phyloP scores from a whole-genome alignment of 2,797 vertebrate species.

The Neopelma chrysocephalum region DNA sequence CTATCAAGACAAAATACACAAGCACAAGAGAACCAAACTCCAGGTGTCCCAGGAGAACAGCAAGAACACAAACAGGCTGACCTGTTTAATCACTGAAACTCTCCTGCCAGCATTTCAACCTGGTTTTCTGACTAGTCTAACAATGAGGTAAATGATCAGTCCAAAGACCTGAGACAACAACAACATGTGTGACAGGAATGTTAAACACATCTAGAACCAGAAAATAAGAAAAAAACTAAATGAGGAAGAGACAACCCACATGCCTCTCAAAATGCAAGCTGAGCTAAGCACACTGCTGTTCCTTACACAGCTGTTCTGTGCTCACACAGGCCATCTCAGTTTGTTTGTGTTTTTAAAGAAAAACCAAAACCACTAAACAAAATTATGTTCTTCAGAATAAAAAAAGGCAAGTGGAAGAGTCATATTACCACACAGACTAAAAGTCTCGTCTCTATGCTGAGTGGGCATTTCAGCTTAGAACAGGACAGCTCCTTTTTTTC shows the following conservation, averaged over 20 bases:
- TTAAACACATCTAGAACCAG: background rate
- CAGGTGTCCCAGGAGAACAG: background rate
- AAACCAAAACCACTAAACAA: background rate
- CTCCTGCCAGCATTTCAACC: background rate
- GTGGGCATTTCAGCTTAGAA: background rate
- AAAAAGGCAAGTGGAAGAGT: background rate
- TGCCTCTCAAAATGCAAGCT: conserved; percentile 15
- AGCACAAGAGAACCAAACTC: background rate
- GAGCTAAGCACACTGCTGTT: conserved; percentile 30
- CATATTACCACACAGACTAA: background rate
- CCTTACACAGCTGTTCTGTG: conserved; percentile 21
- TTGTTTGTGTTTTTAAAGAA: background rate
- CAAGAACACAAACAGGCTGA: background rate
- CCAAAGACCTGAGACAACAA: background rate
- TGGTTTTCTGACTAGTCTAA: background rate
- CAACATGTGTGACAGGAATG: background rate
- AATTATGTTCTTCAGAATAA: background rate
- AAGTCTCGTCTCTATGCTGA: background rate
- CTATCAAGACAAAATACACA: background rate
- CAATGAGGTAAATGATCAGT: background rate
- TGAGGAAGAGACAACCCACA: conserved; percentile 37
- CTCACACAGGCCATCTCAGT: background rate
- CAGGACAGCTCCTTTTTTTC: background rate
- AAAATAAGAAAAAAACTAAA: background rate
- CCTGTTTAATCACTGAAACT: background rate